Evolutionary conservation across 2,113 vertebrate species (phyloP).

Genomic region (Ciconia boyciana): DNA sequence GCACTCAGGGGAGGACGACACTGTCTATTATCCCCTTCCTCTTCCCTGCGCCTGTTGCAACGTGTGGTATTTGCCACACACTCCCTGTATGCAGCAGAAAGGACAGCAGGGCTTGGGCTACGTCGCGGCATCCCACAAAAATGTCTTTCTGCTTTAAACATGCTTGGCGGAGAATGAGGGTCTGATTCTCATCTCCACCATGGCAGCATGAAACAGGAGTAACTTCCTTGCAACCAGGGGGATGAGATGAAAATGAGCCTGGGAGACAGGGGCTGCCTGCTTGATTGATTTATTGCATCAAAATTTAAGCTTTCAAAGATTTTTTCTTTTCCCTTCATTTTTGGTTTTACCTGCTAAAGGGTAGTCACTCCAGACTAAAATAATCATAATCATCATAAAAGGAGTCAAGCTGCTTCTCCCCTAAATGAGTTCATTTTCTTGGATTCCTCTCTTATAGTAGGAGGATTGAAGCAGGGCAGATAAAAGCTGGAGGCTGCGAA

Average conservation of each 20-base stretch:
- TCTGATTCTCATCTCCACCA: neutral
- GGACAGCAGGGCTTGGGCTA: neutral
- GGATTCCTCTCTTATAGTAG: neutral
- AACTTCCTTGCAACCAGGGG: neutral
- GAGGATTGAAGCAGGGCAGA: constrained; percentile 16
- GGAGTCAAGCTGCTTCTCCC: neutral
- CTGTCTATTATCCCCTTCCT: neutral
- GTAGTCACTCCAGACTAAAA: constrained; percentile 8
- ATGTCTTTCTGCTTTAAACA: neutral
- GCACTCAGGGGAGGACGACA: accelerated
- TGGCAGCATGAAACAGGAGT: neutral
- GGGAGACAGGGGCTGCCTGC: neutral
- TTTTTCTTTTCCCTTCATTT: neutral
- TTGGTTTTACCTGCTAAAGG: neutral
- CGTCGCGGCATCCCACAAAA: neutral
- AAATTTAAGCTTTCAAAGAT: neutral
- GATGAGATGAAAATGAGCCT: neutral
- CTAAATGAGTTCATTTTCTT: neutral
- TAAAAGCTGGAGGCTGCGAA: constrained; percentile 21
- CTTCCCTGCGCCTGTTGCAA: neutral
- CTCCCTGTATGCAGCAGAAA: neutral
- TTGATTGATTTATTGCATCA: constrained; percentile 4
- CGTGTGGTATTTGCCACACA: accelerated
- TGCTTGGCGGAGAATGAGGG: accelerated
- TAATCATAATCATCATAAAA: constrained; percentile 15